These are phyloP conservation scores for Tamias sibiricus DNA, from an alignment of 2,113 vertebrate genomes.

Conservation along the genomic window DNA sequence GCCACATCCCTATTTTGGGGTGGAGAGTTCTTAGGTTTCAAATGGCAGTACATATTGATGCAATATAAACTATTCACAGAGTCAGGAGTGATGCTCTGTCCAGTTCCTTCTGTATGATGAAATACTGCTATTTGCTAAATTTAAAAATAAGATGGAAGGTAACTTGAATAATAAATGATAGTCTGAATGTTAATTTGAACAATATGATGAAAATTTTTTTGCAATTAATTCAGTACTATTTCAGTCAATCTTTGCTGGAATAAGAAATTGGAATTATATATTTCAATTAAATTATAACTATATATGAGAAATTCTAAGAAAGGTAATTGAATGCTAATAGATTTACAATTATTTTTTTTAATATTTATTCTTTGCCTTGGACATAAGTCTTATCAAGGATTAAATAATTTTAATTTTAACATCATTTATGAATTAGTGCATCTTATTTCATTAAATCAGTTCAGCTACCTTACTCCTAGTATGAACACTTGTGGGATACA, in stretches of 20 bases:
- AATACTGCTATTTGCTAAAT: neutral
- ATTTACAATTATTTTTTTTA: neutral
- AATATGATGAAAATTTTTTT: neutral
- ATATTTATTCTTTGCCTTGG: neutral
- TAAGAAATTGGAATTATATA: neutral
- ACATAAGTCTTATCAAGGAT: neutral
- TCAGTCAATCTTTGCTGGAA: conserved; percentile 13
- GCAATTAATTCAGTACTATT: neutral
- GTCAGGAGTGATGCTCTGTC: neutral
- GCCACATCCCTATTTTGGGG: neutral
- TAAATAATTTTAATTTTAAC: neutral
- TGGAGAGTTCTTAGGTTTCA: neutral
- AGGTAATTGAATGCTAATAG: neutral
- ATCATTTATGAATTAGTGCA: neutral
- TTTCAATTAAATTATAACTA: neutral
- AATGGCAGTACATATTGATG: neutral
- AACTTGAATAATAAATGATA: conserved; percentile 8
- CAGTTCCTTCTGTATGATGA: neutral
- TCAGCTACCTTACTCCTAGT: neutral
- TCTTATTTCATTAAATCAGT: neutral
- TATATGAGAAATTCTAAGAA: neutral
- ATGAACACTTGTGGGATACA: neutral
- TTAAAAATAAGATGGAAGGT: neutral
- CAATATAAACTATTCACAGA: neutral
- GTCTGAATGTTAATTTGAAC: neutral